phyloP scores from a whole-genome alignment of 2,888 invertebrate genomes.

The Chirona hameri region DNA sequence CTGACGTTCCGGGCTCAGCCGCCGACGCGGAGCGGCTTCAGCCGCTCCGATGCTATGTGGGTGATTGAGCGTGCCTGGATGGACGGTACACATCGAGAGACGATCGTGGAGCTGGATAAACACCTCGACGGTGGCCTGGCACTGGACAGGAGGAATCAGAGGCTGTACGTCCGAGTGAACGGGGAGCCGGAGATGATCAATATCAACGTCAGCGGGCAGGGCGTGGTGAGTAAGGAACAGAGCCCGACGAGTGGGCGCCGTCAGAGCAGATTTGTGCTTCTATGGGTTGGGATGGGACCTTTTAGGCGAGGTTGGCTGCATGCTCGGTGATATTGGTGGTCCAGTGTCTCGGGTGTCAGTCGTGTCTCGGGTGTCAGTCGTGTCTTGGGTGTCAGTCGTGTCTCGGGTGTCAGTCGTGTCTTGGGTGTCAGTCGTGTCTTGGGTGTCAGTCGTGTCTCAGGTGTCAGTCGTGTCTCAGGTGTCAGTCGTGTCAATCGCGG shows the following conservation, averaged over 20 bases:
- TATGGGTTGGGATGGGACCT: constrained; percentile 24
- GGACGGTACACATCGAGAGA: constrained; percentile 62
- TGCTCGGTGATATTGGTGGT: too few species aligned
- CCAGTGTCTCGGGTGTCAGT: too few species aligned
- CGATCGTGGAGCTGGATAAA: too few species aligned
- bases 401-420: too few species aligned
- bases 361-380: too few species aligned
- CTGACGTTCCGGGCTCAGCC: constrained; percentile 57
- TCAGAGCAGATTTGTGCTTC: constrained; percentile 48
- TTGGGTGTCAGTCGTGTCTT: too few species aligned
- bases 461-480: too few species aligned
- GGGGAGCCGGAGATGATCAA: constrained; percentile 30
- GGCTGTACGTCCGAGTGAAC: constrained; percentile 33
- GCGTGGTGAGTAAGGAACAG: neutral
- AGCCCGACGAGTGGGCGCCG: constrained; percentile 45
- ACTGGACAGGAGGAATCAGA: constrained; percentile 47
- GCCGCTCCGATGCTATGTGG: constrained; percentile 47
- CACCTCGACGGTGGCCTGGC: constrained; percentile 64
- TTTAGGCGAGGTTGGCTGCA: too few species aligned
- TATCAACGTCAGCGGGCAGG: constrained; percentile 40
- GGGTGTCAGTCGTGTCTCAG: too few species aligned
- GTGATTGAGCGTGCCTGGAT: constrained; percentile 67
- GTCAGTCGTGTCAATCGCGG: too few species aligned
- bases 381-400: too few species aligned
- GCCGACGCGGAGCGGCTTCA: constrained; percentile 8